Conservation (phyloP, 1,140 invertebrate species). For the Saccostrea echinata region DNA sequence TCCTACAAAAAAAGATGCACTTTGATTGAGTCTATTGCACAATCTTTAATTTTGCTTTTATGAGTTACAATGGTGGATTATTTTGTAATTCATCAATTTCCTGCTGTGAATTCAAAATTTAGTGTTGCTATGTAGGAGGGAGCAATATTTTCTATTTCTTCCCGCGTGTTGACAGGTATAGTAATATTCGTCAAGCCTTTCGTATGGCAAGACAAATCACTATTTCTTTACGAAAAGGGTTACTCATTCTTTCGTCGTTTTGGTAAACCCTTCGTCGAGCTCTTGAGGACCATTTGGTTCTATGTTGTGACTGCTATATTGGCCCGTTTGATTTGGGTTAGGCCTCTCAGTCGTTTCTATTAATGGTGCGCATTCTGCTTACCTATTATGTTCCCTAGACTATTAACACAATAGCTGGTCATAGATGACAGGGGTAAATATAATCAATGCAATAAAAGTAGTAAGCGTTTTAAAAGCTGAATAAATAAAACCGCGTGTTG, state of each 20-base stretch:
- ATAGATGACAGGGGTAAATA: conserved; percentile 18
- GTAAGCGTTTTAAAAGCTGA: neutral
- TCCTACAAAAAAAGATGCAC: neutral
- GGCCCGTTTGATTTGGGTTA: neutral
- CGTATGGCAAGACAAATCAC: too few species aligned
- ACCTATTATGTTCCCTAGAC: neutral
- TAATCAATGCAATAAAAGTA: conserved; percentile 32
- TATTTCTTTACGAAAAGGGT: too few species aligned
- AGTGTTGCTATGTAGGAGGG: neutral
- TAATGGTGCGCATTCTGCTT: neutral
- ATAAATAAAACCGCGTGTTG: neutral
- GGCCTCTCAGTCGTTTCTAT: neutral
- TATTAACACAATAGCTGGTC: neutral
- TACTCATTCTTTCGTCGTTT: neutral
- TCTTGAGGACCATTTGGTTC: neutral
- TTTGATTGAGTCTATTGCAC: neutral
- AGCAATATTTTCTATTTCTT: neutral
- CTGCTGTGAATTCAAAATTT: neutral
- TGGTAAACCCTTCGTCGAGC: neutral
- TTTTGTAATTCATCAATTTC: conserved; percentile 11
- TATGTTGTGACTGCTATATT: conserved; percentile 7
- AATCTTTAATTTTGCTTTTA: neutral
- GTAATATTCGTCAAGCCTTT: neutral
- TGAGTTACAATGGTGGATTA: neutral
- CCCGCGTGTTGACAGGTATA: neutral